Base-by-base conservation (phyloP, 2,888 invertebrate species). In the Alloplasta piceator region DNA sequence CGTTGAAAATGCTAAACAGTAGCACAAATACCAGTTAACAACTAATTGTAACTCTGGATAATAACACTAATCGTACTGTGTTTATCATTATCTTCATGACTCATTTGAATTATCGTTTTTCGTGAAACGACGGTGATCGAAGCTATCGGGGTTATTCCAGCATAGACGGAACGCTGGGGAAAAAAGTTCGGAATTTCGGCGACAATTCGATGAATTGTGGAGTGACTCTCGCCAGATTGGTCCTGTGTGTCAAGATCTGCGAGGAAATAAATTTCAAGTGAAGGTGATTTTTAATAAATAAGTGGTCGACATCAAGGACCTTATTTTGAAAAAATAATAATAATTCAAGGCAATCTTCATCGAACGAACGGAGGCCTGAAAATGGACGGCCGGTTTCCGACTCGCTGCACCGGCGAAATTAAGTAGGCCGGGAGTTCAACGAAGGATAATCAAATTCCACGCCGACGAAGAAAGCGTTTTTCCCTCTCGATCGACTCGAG, bases 401-500 rank as follows among this genome's bases (percentile, higher is more conserved):
- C 64, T 26, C 14, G 26, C 36, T 41, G 63, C 67, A 77, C 63
- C 26, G 72, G 58, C 61, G 50, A 52, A 77, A 68, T 73, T 70
- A 90, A 90, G 90, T 90, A 86, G 90, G 90, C 87, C 90, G 87
- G 89, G 88, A 89, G 90, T 89, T 91, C 90, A 89, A 83, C 82
- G 85, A 84, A 87, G 86, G 83, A 86, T 89, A 90, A 91, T 91
- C 89, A 86, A 90, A 90, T 90, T 89, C 89, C 87, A 85, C 52
- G 52, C 38, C 82, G 67, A 84, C 85, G 87, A 90, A 90, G 90
- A 90, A 90, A 90, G 90, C 87, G 89, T 88, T 90, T 90, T 26
- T 90, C 89, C 89, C 89, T 89, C 88, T 90, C 89, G 89, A 85
- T 85, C 84, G 74, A 60, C 48, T 39, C 61, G 55, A 41, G 72